These are phyloP conservation scores for Dasypolia templi DNA, from an alignment of 2,888 invertebrate genomes.

Conservation along the genomic window DNA sequence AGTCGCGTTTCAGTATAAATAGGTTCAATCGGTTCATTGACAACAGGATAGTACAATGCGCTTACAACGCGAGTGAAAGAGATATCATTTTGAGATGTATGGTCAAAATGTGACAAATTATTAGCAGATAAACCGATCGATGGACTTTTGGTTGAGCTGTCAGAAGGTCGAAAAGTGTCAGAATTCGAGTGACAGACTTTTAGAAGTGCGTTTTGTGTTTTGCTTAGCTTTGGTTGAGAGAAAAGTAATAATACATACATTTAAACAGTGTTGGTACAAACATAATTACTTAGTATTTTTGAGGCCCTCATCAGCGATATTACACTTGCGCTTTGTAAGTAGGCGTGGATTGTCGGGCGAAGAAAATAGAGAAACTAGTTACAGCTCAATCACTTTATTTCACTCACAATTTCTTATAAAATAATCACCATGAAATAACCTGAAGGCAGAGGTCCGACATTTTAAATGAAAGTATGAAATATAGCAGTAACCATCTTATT, in stretches of 20 bases:
- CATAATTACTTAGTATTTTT: background rate
- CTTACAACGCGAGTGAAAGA: constrained; percentile 25
- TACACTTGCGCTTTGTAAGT: too few species aligned
- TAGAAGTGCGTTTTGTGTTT: background rate
- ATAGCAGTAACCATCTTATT: too few species aligned
- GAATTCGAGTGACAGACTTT: background rate
- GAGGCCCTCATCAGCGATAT: too few species aligned
- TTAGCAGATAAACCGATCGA: constrained; percentile 5
- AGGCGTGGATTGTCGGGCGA: too few species aligned
- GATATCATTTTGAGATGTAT: constrained; percentile 17
- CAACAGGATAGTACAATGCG: constrained; percentile 43
- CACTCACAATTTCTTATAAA: too few species aligned
- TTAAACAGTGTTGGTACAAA: background rate
- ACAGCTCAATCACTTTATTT: too few species aligned
- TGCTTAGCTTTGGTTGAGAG: background rate
- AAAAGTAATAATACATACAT: background rate
- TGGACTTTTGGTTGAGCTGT: constrained; percentile 13
- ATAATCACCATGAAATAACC: too few species aligned
- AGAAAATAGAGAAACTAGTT: too few species aligned
- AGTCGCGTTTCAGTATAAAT: constrained; percentile 32
- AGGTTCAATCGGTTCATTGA: constrained; percentile 9
- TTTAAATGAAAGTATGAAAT: too few species aligned
- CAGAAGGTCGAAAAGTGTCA: background rate
- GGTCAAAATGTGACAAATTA: background rate
- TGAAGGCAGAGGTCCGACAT: too few species aligned